Percentiles rank a stretch among this genome's conserved stretches.
Conservation (phyloP, 2,797 vertebrate genomes). For the Kryptolebias ocellatus region DNA sequence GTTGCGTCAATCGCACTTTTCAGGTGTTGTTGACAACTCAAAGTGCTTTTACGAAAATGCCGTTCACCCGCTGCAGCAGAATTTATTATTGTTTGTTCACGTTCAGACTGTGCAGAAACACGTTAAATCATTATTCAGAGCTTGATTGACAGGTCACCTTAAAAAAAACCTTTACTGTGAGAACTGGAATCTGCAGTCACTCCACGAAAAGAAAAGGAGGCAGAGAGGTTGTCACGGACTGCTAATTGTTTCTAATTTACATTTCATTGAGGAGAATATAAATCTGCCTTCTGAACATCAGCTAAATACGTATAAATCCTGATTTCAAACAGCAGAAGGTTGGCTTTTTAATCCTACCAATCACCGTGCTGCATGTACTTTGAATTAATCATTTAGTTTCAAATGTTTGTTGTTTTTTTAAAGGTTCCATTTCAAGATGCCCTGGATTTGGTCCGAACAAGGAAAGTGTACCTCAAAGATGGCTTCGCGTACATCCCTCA, state of each 20-base stretch:
- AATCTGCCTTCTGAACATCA: conserved; percentile 25
- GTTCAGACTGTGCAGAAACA: background rate
- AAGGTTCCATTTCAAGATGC: conserved; percentile 95
- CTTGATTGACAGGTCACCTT: background rate
- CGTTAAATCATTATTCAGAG: background rate
- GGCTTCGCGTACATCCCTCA: conserved; percentile 92
- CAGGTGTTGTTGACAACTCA: too few relatives aligned
- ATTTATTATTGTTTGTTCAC: background rate
- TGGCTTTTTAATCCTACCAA: background rate
- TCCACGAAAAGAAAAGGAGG: conserved; percentile 22
- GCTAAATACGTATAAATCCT: conserved; percentile 11
- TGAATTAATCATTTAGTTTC: conserved; percentile 16
- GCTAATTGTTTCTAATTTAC: conserved; percentile 25
- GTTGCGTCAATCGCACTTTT: too few relatives aligned
- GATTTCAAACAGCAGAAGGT: background rate
- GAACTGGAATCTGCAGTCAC: conserved; percentile 18
- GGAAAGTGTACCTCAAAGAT: conserved; percentile 90
- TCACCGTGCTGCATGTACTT: background rate
- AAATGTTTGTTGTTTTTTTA: conserved; percentile 13
- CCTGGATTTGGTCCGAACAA: conserved; percentile 89
- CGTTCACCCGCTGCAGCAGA: background rate
- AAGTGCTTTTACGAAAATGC: too few relatives aligned
- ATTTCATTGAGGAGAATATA: conserved; percentile 28
- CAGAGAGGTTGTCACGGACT: conserved; percentile 8
- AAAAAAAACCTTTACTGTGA: conserved; percentile 12